Conservation (phyloP, 2,797 vertebrate species). For the Staurois parvus region DNA sequence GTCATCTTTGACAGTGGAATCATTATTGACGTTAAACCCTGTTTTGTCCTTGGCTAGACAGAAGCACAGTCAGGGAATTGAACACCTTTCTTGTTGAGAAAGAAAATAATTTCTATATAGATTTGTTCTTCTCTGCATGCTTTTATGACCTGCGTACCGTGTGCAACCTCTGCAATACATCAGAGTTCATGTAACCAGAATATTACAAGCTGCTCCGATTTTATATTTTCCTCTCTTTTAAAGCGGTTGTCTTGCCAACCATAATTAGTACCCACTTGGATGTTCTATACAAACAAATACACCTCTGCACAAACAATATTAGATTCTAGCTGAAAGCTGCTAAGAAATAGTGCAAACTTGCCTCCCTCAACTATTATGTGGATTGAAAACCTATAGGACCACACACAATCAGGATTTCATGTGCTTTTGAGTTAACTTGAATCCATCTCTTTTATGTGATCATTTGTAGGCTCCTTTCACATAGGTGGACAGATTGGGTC, state of each 20-base stretch:
- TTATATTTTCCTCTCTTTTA: conserved; percentile 28
- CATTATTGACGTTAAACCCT: conserved; percentile 14
- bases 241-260: conserved; percentile 64
- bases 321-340: conserved; percentile 11
- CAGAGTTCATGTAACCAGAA: conserved; percentile 16
- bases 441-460: no score
- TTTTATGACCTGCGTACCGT: conserved; percentile 31
- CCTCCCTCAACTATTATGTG: background rate
- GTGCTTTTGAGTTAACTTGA: no score
- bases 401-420: background rate
- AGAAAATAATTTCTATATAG: background rate
- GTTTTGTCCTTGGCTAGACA: conserved; percentile 19
- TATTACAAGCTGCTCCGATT: conserved; percentile 46
- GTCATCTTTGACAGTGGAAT: conserved; percentile 40
- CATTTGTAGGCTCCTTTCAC: no score
- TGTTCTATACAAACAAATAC: conserved; percentile 21
- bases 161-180: conserved; percentile 52
- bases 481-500: no score
- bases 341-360: background rate
- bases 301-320: conserved; percentile 50
- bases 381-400: background rate
- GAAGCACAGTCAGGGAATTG: conserved; percentile 47
- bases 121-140: conserved; percentile 40
- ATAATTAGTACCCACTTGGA: conserved; percentile 58
- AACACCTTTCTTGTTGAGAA: background rate